Percentiles rank a stretch among this genome's conserved stretches.
These are phyloP conservation scores for Didymodactylos carnosus DNA, from an alignment of 2,888 invertebrate species.

Conservation along the genomic window DNA sequence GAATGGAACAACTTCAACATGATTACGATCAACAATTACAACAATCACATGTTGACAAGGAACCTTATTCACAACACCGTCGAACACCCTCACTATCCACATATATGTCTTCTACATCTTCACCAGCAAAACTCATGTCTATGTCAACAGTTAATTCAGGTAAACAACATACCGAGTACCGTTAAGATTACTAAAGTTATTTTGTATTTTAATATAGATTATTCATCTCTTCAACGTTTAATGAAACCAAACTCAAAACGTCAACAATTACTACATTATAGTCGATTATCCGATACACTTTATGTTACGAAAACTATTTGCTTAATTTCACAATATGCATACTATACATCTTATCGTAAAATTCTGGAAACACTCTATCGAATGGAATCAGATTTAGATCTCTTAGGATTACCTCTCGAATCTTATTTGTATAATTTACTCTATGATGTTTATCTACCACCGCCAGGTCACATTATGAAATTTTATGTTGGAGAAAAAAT, in stretches of 20 bases:
- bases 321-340: conserved; percentile 70
- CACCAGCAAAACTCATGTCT: too few relatives aligned
- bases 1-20: too few relatives aligned
- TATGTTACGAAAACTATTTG: conserved; percentile 86
- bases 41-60: too few relatives aligned
- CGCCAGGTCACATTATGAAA: conserved; percentile 57
- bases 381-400: conserved; percentile 37
- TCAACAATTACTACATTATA: conserved; percentile 45
- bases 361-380: conserved; percentile 55
- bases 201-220: too few relatives aligned
- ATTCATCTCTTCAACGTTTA: too few relatives aligned
- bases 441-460: conserved; percentile 74
- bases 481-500: conserved; percentile 23
- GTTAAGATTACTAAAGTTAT: too few relatives aligned
- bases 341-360: conserved; percentile 33
- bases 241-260: too few relatives aligned
- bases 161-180: too few relatives aligned
- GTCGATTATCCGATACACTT: conserved; percentile 74
- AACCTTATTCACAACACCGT: too few relatives aligned
- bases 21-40: too few relatives aligned
- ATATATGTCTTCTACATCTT: background rate
- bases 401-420: conserved; percentile 47
- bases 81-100: too few relatives aligned
- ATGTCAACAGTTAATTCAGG: too few relatives aligned
- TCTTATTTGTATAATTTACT: conserved; percentile 82